Base-by-base conservation (phyloP, 2,113 vertebrate genomes). In the Elephas maximus region DNA sequence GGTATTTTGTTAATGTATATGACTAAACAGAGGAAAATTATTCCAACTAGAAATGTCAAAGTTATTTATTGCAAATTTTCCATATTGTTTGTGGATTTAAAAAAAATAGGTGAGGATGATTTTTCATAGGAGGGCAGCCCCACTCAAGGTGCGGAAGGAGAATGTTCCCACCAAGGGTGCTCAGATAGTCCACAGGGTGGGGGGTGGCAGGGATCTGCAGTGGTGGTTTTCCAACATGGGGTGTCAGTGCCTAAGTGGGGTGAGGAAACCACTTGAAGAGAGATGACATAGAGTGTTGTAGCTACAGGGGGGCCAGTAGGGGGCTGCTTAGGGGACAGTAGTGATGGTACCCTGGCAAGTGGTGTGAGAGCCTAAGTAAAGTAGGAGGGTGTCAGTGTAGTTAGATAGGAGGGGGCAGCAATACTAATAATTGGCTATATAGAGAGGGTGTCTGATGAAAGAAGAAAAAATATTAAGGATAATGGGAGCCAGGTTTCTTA, bases 31-130 rank as follows among this genome's bases (percentile, higher is more conserved):
- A 83, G 11, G 74, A 81, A 57, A 93, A 78, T 45, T 89, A 3
- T 78, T 90, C 86, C 53, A 73, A 82, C 24, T 8, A 45, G 44
- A 96, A 92, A 89, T 30, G 26, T 93, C 57, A 85, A 78, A 81
- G 17, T 41, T 20, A 69, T 84, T 95, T 73, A 60, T n/a, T 92
- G 37, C 44, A 77, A 28, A 67, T 20, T 73, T 88, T 93, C 18
- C 44, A 48, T 80, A 60, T 57, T 71, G 41, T 51, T 41, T 92
- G 37, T 92, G 71, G 51, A 88, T 26, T 77, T 17, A 67, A 86
- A 90, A 82, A 24, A 17, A 12, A 63, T 4, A 92, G 3, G 18
- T 24, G 15, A 81, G 53, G 14, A 78, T 67, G 10, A 15, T 76
- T 88, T 37, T 87, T 12, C 65, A 14, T 37, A 41, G 17, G 24